Conservation (phyloP, 2,113 vertebrate genomes). For the Oncorhynchus gorbuscha region DNA sequence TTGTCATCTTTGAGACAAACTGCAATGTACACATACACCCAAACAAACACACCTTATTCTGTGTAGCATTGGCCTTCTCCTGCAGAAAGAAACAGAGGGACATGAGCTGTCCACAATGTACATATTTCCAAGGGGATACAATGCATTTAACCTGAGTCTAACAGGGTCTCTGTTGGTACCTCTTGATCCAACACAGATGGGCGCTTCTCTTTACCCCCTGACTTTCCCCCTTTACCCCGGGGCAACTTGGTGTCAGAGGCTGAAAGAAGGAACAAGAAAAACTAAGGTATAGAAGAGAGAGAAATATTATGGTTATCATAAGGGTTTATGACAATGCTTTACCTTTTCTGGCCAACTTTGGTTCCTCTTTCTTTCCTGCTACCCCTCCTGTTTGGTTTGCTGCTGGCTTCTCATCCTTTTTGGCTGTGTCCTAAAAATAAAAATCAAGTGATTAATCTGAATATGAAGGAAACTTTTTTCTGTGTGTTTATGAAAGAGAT, state of each 20-base stretch:
- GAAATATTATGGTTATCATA: neutral
- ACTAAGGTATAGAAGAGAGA: constrained; percentile 15
- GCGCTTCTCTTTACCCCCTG: constrained; percentile 52
- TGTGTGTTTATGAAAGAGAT: neutral
- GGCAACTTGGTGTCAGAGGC: constrained; percentile 44
- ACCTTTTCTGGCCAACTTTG: constrained; percentile 59
- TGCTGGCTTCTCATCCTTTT: constrained; percentile 56
- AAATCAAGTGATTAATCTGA: constrained; percentile 11
- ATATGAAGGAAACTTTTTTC: neutral
- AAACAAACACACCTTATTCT: constrained; percentile 47
- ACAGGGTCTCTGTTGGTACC: constrained; percentile 40
- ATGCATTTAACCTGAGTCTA: neutral
- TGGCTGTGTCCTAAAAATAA: constrained; percentile 46
- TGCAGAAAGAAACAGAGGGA: constrained; percentile 15
- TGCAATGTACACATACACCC: constrained; percentile 17
- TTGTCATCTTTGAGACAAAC: neutral
- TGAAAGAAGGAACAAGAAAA: constrained; percentile 18
- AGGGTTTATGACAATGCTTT: neutral
- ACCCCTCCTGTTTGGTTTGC: constrained; percentile 6
- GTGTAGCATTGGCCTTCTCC: constrained; percentile 24
- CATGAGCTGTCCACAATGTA: neutral
- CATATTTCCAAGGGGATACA: neutral
- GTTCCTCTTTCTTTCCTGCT: constrained; percentile 57
- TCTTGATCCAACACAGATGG: constrained; percentile 39
- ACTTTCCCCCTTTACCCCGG: constrained; percentile 48